A percentile compares a stretch with the other conserved stretches of the same genome.
Conservation (phyloP, 2,113 vertebrate genomes). For the Helogale parvula region DNA sequence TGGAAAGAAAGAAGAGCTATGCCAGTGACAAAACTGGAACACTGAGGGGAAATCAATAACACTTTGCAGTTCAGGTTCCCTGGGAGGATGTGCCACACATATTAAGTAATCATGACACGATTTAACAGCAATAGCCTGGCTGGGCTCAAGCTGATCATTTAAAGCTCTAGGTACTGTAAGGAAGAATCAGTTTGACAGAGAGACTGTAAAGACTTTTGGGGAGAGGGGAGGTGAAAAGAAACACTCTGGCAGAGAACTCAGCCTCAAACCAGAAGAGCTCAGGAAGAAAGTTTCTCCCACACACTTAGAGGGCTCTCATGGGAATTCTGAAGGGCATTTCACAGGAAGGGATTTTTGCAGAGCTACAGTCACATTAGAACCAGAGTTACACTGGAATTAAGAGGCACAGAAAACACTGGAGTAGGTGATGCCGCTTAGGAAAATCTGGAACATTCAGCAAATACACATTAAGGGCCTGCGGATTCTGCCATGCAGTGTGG, state of each 20-base stretch:
- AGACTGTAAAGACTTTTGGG: background rate
- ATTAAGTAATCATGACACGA: background rate
- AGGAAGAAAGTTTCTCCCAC: background rate
- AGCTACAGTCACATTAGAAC: background rate
- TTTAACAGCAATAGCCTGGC: background rate
- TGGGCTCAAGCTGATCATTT: background rate
- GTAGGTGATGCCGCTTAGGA: background rate
- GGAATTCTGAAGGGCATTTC: background rate
- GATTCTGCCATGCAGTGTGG: background rate
- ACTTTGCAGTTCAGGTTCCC: constrained; percentile 48
- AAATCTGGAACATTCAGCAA: background rate
- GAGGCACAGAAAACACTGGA: background rate
- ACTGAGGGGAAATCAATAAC: constrained; percentile 12
- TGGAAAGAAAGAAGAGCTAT: background rate
- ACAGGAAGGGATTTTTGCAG: background rate
- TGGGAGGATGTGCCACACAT: background rate
- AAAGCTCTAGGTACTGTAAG: background rate
- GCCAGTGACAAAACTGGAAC: background rate
- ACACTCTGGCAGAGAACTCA: background rate
- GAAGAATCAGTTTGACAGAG: background rate
- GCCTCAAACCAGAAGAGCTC: background rate
- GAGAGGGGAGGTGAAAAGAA: background rate
- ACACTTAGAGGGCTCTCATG: background rate
- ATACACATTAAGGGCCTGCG: background rate
- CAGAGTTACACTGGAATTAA: background rate